Percentiles rank a stretch among this genome's conserved stretches.
Conservation (phyloP, 1,140 invertebrate genomes). For the Drosophila lacteicornis region DNA sequence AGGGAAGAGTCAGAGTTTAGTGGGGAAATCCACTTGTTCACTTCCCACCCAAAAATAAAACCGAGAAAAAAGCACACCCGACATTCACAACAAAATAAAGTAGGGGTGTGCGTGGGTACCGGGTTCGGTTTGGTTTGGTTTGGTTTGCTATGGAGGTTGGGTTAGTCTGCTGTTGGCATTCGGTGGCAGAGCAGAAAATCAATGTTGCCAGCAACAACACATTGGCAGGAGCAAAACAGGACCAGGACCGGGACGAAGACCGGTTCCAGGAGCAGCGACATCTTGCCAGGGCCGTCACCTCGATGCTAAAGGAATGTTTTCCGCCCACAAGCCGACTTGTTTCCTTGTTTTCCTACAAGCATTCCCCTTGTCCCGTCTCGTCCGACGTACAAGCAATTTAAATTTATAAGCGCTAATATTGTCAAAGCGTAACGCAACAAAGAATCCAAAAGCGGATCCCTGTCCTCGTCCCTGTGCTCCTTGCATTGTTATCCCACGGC, state of each 20-base stretch:
- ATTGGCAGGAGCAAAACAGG: constrained; percentile 22
- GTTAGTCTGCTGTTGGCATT: constrained; percentile 62
- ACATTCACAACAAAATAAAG: constrained; percentile 69
- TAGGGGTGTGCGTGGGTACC: constrained; percentile 38
- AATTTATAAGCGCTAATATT: constrained; percentile 79
- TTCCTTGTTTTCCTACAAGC: constrained; percentile 26
- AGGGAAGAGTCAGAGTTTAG: constrained; percentile 13
- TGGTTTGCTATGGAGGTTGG: constrained; percentile 12
- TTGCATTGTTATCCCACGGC: constrained; percentile 60
- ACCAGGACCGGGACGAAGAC: constrained; percentile 6
- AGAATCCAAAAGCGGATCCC: constrained; percentile 46
- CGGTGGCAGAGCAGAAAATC: constrained; percentile 71
- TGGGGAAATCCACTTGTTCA: constrained; percentile 55
- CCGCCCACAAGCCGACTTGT: constrained; percentile 35
- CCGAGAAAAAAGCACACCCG: constrained; percentile 13
- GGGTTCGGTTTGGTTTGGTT: neutral
- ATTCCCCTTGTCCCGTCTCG: constrained; percentile 5
- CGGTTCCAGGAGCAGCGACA: constrained; percentile 32
- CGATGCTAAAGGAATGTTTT: constrained; percentile 63
- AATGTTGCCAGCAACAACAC: constrained; percentile 66
- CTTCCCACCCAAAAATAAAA: constrained; percentile 32
- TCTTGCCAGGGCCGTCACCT: constrained; percentile 68
- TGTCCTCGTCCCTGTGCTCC: neutral
- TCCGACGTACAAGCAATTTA: constrained; percentile 53
- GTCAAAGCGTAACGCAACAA: constrained; percentile 53